phyloP scores from a whole-genome alignment of 1,140 invertebrate species.

The Drosophila gunungcola region DNA sequence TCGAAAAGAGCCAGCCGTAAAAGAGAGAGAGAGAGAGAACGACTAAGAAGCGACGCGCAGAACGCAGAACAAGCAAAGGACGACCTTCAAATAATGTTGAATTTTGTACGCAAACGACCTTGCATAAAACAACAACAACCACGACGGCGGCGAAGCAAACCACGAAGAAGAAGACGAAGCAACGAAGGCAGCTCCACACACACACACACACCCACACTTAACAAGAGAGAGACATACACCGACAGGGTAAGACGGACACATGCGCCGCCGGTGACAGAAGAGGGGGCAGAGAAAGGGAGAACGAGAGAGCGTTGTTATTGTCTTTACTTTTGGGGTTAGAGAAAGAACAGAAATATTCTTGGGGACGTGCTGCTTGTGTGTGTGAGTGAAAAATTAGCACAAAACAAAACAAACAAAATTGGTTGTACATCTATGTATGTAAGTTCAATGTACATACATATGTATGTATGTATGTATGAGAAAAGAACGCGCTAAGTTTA shows the following conservation, averaged over 20 bases:
- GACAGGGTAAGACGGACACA: constrained; percentile 47
- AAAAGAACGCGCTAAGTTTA: constrained; percentile 25
- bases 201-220: constrained; percentile 32
- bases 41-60: constrained; percentile 45
- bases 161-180: constrained; percentile 66
- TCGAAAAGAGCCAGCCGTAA: constrained; percentile 7
- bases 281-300: constrained; percentile 1
- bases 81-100: constrained; percentile 85
- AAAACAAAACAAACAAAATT: constrained; percentile 79
- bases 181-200: constrained; percentile 58
- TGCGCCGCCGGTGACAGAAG: constrained; percentile 48
- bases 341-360: constrained; percentile 50
- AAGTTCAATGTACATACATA: not conserved
- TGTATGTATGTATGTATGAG: constrained; percentile 38
- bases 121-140: constrained; percentile 79
- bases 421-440: constrained; percentile 3
- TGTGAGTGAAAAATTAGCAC: constrained; percentile 33
- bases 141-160: constrained; percentile 49
- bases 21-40: constrained; percentile 28
- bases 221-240: constrained; percentile 26
- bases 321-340: constrained; percentile 28
- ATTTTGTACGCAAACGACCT: constrained; percentile 85
- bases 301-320: constrained; percentile 25
- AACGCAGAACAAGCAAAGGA: constrained; percentile 73
- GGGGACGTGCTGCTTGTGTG: constrained; percentile 5